These are phyloP conservation scores for Diarsia mendica DNA, from an alignment of 2,888 invertebrate species.

Conservation along the genomic window DNA sequence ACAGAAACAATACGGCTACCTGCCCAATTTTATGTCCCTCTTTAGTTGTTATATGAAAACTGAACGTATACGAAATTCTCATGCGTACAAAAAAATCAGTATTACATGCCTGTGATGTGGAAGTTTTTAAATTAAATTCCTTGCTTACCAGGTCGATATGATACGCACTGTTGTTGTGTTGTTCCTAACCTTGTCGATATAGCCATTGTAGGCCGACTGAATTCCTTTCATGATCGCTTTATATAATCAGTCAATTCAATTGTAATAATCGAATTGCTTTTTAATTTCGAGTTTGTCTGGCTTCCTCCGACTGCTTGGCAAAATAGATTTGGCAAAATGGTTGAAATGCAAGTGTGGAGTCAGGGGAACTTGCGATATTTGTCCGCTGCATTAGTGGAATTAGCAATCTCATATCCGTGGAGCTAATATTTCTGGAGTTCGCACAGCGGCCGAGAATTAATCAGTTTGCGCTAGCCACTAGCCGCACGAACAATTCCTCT, in stretches of 20 bases:
- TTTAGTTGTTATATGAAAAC: constrained; percentile 30
- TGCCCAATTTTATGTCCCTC: constrained; percentile 53
- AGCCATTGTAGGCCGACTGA: constrained; percentile 59
- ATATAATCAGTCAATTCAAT: constrained; percentile 26
- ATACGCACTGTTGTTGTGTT: constrained; percentile 23
- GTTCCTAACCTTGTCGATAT: constrained; percentile 57
- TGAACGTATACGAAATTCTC: constrained; percentile 45
- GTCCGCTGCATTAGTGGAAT: constrained; percentile 89
- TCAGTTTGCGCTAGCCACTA: constrained; percentile 81
- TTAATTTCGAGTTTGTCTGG: constrained; percentile 57
- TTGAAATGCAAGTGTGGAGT: constrained; percentile 77
- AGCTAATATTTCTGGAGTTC: constrained; percentile 87
- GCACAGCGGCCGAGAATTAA: constrained; percentile 85
- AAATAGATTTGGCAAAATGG: constrained; percentile 73
- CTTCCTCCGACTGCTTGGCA: constrained; percentile 58
- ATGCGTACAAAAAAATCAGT: constrained; percentile 53
- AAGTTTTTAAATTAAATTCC: constrained; percentile 64
- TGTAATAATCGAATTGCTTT: constrained; percentile 47
- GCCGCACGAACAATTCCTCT: constrained; percentile 74
- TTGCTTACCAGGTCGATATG: constrained; percentile 36
- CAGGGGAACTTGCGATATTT: constrained; percentile 83
- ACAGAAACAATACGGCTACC: constrained; percentile 46
- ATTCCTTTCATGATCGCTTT: constrained; percentile 7
- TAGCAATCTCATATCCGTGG: constrained; percentile 88
- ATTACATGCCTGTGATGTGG: constrained; percentile 38